These are phyloP conservation scores for Channallabes apus DNA, from an alignment of 2,797 vertebrate species.

Conservation along the genomic window DNA sequence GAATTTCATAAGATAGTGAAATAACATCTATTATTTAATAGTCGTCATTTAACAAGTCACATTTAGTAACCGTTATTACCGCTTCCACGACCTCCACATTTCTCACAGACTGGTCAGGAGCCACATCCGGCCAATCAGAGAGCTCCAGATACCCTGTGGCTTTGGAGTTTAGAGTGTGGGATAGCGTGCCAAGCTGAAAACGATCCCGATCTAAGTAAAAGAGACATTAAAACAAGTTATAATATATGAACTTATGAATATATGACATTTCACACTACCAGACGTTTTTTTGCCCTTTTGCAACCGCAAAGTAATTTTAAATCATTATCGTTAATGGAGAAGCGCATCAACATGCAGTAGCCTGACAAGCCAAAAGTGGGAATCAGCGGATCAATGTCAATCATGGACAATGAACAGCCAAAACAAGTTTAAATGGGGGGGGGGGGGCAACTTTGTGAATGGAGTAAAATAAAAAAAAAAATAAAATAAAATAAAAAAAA, in stretches of 20 bases:
- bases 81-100: constrained; percentile 88
- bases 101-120: constrained; percentile 89
- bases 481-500: background rate
- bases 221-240: background rate
- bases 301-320: background rate
- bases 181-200: constrained; percentile 94
- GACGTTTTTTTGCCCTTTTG: background rate
- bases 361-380: too few species aligned
- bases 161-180: constrained; percentile 89
- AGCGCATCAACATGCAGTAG: too few species aligned
- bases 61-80: constrained; percentile 65
- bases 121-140: constrained; percentile 88
- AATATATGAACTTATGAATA: background rate
- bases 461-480: background rate
- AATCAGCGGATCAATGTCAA: too few species aligned
- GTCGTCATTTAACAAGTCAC: background rate
- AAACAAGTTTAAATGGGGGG: too few species aligned
- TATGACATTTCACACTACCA: background rate
- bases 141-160: constrained; percentile 91
- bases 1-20: too few species aligned
- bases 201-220: constrained; percentile 86
- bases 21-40: background rate
- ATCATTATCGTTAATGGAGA: background rate
- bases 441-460: too few species aligned
- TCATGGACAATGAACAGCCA: too few species aligned